Conservation (phyloP, 1,140 invertebrate species). For the Pogonomyrmex californicus region DNA sequence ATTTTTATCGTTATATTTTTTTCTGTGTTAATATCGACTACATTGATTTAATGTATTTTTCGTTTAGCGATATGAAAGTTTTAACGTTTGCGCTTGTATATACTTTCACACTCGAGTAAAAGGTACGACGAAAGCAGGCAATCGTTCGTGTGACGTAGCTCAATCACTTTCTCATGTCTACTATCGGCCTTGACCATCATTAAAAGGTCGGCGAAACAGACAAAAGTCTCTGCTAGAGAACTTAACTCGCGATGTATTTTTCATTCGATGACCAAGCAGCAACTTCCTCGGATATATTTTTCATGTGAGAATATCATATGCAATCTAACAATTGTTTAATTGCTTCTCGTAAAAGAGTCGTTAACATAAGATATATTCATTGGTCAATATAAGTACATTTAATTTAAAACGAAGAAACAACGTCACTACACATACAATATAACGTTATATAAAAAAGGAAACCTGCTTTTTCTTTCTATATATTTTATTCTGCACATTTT, state of each 20-base stretch:
- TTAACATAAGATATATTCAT: slow-evolving; percentile 12
- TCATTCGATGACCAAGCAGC: slow-evolving; percentile 39
- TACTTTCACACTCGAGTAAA: slow-evolving; percentile 23
- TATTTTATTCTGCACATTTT: background rate
- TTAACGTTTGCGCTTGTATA: background rate
- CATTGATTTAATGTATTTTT: background rate
- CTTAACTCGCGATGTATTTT: slow-evolving; percentile 64
- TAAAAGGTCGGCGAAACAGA: slow-evolving; percentile 68
- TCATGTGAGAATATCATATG: slow-evolving; percentile 50
- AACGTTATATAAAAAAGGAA: background rate
- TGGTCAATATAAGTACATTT: background rate
- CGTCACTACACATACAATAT: background rate
- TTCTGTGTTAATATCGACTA: background rate
- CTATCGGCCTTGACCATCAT: slow-evolving; percentile 71
- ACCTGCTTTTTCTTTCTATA: background rate
- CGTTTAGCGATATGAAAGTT: slow-evolving; percentile 39
- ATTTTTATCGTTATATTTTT: background rate
- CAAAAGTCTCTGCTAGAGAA: slow-evolving; percentile 59
- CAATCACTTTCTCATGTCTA: slow-evolving; percentile 74
- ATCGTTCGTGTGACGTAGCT: slow-evolving; percentile 48
- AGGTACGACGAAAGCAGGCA: slow-evolving; percentile 49
- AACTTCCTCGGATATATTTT: slow-evolving; percentile 42
- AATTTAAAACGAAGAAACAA: slow-evolving; percentile 10
- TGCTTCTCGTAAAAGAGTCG: background rate
- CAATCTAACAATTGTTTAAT: slow-evolving; percentile 53